Evolutionary conservation across 1,140 invertebrate genomes (phyloP).

Genomic region (Arctopsyche grandis): DNA sequence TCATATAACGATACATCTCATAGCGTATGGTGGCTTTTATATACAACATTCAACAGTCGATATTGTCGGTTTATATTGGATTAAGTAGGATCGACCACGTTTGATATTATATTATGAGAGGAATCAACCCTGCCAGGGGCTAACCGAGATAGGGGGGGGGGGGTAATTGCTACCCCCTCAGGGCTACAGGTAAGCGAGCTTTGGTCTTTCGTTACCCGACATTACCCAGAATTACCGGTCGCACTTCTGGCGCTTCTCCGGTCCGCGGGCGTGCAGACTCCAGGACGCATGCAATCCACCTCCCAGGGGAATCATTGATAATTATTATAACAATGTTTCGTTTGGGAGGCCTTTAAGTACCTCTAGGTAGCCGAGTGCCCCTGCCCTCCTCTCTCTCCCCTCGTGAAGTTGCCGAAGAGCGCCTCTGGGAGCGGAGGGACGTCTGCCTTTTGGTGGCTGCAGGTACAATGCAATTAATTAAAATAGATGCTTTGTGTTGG

Average conservation of each 20-base stretch:
- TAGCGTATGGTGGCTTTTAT: neutral
- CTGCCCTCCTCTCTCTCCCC: neutral
- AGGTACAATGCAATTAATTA: conserved; percentile 54
- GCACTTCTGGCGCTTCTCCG: conserved; percentile 36
- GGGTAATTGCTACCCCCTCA: conserved; percentile 21
- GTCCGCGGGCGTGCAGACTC: conserved; percentile 6
- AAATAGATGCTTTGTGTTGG: conserved; percentile 52
- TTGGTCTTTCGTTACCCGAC: conserved; percentile 48
- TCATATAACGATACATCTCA: no score
- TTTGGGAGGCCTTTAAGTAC: conserved; percentile 55
- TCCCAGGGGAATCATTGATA: conserved; percentile 54
- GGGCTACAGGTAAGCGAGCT: conserved; percentile 41
- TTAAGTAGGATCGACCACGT: neutral
- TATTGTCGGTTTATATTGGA: neutral
- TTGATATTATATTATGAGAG: neutral
- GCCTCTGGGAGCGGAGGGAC: conserved; percentile 51
- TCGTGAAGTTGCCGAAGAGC: conserved; percentile 52
- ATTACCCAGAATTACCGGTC: conserved; percentile 47
- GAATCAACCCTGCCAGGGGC: neutral
- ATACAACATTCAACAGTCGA: neutral
- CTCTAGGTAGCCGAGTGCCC: conserved; percentile 30
- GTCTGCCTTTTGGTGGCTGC: conserved; percentile 52
- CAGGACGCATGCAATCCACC: conserved; percentile 37
- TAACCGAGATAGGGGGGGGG: neutral
- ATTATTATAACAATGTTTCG: conserved; percentile 56